Conservation (phyloP, 2,797 vertebrate species). For the Trachops cirrhosus region DNA sequence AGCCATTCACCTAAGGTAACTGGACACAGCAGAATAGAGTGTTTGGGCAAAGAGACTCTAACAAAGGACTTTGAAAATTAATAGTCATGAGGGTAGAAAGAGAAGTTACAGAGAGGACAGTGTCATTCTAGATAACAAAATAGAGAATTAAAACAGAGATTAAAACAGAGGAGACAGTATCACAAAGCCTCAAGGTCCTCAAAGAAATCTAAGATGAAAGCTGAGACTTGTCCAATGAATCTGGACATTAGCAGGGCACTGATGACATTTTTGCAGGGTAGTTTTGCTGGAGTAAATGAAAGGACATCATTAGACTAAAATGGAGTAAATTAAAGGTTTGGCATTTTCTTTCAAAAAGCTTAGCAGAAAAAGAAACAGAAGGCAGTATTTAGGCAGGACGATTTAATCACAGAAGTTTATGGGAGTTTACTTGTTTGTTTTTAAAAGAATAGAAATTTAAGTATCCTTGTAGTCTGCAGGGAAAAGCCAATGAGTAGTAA, state of each 20-base stretch:
- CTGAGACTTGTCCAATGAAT: background rate
- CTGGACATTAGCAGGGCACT: background rate
- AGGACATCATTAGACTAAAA: background rate
- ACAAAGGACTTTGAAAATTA: background rate
- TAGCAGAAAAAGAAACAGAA: background rate
- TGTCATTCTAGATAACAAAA: background rate
- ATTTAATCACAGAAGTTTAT: background rate
- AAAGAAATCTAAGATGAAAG: background rate
- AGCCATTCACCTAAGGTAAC: background rate
- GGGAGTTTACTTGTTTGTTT: background rate
- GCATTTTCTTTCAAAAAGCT: background rate
- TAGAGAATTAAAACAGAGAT: background rate
- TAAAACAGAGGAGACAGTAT: background rate
- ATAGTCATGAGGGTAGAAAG: background rate
- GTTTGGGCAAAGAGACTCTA: background rate
- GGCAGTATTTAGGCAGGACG: background rate
- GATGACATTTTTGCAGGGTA: background rate
- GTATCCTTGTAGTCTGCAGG: background rate
- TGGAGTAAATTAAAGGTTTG: background rate
- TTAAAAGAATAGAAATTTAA: background rate
- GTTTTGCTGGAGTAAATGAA: background rate
- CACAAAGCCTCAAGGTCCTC: background rate
- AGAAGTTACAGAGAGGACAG: background rate
- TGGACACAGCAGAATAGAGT: background rate
- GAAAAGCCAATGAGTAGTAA: background rate